Base-by-base conservation (phyloP, 1,140 invertebrate genomes). In the Druon quercuslanigerum region DNA sequence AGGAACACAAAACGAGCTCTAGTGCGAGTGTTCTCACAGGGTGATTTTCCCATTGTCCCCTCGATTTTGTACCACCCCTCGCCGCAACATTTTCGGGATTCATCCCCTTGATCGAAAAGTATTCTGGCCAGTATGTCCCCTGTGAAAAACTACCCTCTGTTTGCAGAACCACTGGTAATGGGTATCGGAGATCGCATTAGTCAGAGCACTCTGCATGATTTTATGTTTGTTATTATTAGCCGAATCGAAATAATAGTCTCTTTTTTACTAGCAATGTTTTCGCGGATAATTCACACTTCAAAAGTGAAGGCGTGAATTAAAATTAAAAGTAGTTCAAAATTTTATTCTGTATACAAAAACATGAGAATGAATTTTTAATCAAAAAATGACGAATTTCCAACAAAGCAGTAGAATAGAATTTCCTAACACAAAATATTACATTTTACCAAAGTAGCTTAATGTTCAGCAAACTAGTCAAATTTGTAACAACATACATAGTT, bases 121-220 rank as follows among this genome's bases (percentile, higher is more conserved):
- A 80, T 80, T 51, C 72, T 78, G 74, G 14, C 60, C 74, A 46
- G 40, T 40, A 14, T 13, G 51, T 17, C 51, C 72, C 73, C 72
- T 70, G 17, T 54, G 75, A 72, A 75, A 75, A 71, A 79, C 71
- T 81, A 81, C 87, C 84, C 82, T 79, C 77, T 88, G 86, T 90
- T 89, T 88, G 83, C 81, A 56, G 66, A 88, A 84, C 85, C 82
- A 85, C 85, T 86, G 85, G 88, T 89, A 88, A 90, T 89, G 86
- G 82, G 84, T 85, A 84, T 89, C 84, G 83, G 79, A 85, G 84
- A 88, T 85, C 85, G 85, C 83, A 89, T 90, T 90, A 89, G 79
- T 82, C 79, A 71, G 57, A 77, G 75, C 75, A 82, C 73, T 75
- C 77, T 60, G 79, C 33, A 66, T 66, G 60, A 66, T 66, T 66